phyloP scores from a whole-genome alignment of 2,113 vertebrate genomes.

The Chloebia gouldiae region DNA sequence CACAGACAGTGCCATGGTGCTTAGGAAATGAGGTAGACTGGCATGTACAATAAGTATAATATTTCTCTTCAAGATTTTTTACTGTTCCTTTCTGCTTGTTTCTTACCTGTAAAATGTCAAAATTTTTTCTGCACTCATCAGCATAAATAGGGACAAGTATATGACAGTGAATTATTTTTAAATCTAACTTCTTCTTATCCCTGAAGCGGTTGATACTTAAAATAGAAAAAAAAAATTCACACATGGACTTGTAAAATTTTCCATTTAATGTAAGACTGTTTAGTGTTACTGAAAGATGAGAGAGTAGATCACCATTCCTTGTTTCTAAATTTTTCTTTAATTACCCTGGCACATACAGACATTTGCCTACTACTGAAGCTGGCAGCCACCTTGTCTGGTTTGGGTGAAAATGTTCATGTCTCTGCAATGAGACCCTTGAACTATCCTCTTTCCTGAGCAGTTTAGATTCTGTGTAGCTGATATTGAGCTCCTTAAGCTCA shows the following conservation, averaged over 20 bases:
- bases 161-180: neutral
- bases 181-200: neutral
- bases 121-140: neutral
- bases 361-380: neutral
- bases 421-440: neutral
- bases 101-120: neutral
- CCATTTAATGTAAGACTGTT: neutral
- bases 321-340: neutral
- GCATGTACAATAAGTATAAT: neutral
- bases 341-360: neutral
- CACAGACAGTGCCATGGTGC: neutral
- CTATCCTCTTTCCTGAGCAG: neutral
- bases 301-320: neutral
- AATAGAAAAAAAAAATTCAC: neutral
- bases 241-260: neutral
- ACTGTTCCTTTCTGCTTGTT: neutral
- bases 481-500: neutral
- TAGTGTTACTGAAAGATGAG: neutral
- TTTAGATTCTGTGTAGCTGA: neutral
- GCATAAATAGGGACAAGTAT: neutral
- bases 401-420: neutral
- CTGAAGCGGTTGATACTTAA: neutral
- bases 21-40: neutral
- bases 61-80: neutral
- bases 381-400: neutral